Conservation (phyloP, 2,797 vertebrate genomes). For the Smutsia gigantea region DNA sequence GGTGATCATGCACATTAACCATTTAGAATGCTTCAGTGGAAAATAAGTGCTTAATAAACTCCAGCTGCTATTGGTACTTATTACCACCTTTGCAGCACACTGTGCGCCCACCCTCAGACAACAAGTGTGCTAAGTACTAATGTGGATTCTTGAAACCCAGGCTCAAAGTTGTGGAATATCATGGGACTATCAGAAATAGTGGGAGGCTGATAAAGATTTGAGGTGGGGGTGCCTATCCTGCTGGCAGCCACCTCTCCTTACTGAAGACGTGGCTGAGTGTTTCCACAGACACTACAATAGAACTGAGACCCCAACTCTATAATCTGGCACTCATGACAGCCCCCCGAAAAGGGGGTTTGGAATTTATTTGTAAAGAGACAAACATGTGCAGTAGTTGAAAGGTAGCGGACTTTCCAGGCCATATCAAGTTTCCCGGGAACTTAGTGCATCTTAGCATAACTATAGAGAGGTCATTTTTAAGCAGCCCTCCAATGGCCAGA, state of each 20-base stretch:
- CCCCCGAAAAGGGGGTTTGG: neutral
- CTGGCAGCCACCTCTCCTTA: neutral
- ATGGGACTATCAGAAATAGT: neutral
- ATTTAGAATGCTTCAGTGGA: neutral
- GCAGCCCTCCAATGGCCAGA: neutral
- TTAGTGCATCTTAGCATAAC: neutral
- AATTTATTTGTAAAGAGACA: neutral
- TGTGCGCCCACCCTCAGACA: neutral
- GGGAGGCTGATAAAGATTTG: neutral
- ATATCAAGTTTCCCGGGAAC: neutral
- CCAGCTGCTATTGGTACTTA: neutral
- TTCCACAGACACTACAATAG: neutral
- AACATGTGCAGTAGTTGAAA: neutral
- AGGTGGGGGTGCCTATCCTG: neutral
- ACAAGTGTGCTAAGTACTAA: neutral
- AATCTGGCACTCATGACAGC: neutral
- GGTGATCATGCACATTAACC: neutral
- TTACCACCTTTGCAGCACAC: neutral
- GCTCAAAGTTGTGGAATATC: neutral
- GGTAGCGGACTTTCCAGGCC: conserved; percentile 7
- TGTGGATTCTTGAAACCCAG: neutral
- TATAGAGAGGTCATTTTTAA: neutral
- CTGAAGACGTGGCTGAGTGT: neutral
- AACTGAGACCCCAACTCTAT: neutral
- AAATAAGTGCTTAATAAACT: neutral